Evolutionary conservation across 2,888 invertebrate species (phyloP).

Genomic region (Cosmopolites sordidus): DNA sequence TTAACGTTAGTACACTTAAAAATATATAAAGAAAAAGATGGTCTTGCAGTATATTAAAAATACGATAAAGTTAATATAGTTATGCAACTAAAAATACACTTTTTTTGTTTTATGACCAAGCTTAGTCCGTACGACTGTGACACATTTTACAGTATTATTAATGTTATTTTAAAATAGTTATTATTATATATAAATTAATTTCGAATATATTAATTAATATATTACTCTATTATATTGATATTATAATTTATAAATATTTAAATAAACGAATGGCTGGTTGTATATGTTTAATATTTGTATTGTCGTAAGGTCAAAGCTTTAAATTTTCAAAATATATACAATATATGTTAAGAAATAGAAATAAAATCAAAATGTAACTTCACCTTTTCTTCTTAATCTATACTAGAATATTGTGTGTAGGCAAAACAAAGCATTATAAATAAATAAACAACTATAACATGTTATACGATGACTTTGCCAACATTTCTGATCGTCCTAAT

Average conservation of each 20-base stretch:
- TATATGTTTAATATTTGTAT: neutral
- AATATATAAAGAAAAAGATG: neutral
- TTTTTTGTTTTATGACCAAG: slow-evolving; percentile 2
- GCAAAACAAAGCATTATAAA: slow-evolving; percentile 1
- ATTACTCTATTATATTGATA: too few species aligned
- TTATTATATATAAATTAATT: too few species aligned
- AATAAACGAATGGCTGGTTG: too few species aligned
- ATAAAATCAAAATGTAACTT: neutral
- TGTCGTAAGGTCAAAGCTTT: slow-evolving; percentile 17
- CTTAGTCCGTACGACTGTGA: slow-evolving; percentile 12
- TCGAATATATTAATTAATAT: too few species aligned
- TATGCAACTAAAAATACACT: neutral
- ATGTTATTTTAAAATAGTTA: too few species aligned
- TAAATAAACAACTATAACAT: slow-evolving; percentile 7
- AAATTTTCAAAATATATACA: slow-evolving; percentile 2
- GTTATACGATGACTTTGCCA: slow-evolving; percentile 8
- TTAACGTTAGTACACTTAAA: neutral
- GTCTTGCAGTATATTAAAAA: neutral
- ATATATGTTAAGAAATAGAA: neutral
- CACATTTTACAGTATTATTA: too few species aligned
- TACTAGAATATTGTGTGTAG: slow-evolving; percentile 8
- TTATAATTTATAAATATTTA: too few species aligned
- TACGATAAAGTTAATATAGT: neutral
- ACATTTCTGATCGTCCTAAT: slow-evolving; percentile 12
- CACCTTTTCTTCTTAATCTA: slow-evolving; percentile 1